Conservation (phyloP, 2,888 invertebrate species). For the Pristionchus arcanus region DNA sequence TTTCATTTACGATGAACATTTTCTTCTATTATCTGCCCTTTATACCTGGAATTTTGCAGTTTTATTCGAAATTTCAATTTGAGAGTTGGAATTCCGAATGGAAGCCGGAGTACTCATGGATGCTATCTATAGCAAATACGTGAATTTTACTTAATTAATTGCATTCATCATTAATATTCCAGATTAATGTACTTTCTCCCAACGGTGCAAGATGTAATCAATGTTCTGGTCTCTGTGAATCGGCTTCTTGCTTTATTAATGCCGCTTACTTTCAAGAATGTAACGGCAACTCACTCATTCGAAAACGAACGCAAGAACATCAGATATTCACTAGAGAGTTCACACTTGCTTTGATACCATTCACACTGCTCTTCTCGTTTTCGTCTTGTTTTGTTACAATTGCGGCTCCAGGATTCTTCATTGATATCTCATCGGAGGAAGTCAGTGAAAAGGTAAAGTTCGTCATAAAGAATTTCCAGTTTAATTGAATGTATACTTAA, state of each 20-base stretch:
- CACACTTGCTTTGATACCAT: neutral
- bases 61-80: neutral
- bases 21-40: neutral
- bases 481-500: neutral
- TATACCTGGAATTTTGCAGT: neutral
- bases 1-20: neutral
- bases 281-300: neutral
- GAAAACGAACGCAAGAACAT: neutral
- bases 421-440: neutral
- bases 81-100: neutral
- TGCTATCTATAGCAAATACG: constrained; percentile 6
- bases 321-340: neutral
- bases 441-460: neutral
- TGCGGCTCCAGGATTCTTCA: neutral
- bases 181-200: constrained; percentile 6
- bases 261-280: neutral
- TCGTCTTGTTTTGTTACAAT: neutral
- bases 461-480: neutral
- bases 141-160: neutral
- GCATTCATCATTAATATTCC: neutral
- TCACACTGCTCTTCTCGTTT: neutral
- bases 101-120: neutral
- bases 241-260: neutral
- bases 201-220: neutral
- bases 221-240: neutral